These are phyloP conservation scores for Napeogenes sylphis DNA, from an alignment of 2,888 invertebrate species.

Conservation along the genomic window DNA sequence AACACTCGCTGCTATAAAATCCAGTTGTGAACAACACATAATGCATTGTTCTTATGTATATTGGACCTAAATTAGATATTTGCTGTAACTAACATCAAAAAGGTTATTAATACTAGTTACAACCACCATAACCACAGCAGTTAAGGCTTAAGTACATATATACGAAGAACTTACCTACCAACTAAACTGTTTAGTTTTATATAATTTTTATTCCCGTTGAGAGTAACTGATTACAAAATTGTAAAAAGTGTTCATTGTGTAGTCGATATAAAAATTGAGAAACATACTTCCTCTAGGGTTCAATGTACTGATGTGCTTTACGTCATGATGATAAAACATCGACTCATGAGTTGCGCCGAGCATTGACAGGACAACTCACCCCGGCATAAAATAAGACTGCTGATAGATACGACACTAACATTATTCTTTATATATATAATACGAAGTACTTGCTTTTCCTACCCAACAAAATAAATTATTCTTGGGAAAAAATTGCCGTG, in stretches of 20 bases:
- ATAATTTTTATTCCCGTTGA: no score
- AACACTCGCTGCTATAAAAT: slow-evolving; percentile 66
- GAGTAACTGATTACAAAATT: neutral
- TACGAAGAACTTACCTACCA: no score
- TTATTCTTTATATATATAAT: neutral
- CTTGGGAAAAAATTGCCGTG: no score
- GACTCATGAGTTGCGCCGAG: slow-evolving; percentile 63
- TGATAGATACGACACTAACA: slow-evolving; percentile 15
- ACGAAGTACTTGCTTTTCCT: slow-evolving; percentile 4
- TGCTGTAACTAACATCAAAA: slow-evolving; percentile 6
- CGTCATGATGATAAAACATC: slow-evolving; percentile 69
- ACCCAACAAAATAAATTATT: no score
- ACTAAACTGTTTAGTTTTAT: no score
- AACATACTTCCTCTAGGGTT: slow-evolving; percentile 66
- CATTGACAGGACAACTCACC: slow-evolving; percentile 68
- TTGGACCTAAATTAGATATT: neutral
- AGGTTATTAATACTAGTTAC: no score
- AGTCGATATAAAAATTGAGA: slow-evolving; percentile 57
- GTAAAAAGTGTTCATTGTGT: slow-evolving; percentile 15
- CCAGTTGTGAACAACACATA: slow-evolving; percentile 47
- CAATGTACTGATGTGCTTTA: slow-evolving; percentile 61
- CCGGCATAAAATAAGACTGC: slow-evolving; percentile 45
- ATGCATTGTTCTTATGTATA: slow-evolving; percentile 7
- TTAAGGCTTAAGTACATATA: no score
- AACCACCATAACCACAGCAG: no score